Evolutionary conservation across 1,140 invertebrate genomes (phyloP), one percentile per base, ranked within the genome.

Genomic region (Nasonia longicornis): DNA sequence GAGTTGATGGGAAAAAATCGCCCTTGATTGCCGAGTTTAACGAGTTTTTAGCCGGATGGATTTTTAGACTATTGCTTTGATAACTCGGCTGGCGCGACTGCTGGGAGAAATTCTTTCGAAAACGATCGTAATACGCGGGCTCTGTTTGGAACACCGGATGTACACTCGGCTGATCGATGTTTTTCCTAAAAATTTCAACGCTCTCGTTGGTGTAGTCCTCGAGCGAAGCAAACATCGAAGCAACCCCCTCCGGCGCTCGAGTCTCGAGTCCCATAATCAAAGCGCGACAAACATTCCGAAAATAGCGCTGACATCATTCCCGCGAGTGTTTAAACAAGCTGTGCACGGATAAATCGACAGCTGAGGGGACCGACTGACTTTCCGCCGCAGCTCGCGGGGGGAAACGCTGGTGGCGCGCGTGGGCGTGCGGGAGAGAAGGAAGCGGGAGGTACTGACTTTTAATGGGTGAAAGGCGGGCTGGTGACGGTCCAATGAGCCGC

Each of bases 401-500:
- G 48, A 52, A 52, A 20, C 12, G 26, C 6, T n/a, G 16, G 74
- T 58, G 63, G 10, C n/a, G 48, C 11, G 63, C 22, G 73, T 63
- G 73, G 58, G 72, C 38, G 58, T 42, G 45, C 22, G 16, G 16
- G 77, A 16, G 31, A 8, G 69, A 48, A 52, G 42, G 48, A 22
- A 29, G 48, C 22, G 67, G 31, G 69, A 67, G 22, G 76, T 38
- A 69, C 79, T 81, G 78, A 86, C 86, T 89, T 89, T 89, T 89
- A 88, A 89, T 89, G 88, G 88, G 87, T 86, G 86, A 89, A 89
- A 89, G 89, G 89, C 89, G 88, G 88, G 87, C 85, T 86, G 85
- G 86, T 86, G 87, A 88, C 88, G 88, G 85, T 89, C 88, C 89
- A 89, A 89, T 89, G 87, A 86, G 86, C 89, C 87, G 87, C 87